These are phyloP conservation scores for Ciconia maguari DNA, from an alignment of 2,113 vertebrate species.

Conservation along the genomic window DNA sequence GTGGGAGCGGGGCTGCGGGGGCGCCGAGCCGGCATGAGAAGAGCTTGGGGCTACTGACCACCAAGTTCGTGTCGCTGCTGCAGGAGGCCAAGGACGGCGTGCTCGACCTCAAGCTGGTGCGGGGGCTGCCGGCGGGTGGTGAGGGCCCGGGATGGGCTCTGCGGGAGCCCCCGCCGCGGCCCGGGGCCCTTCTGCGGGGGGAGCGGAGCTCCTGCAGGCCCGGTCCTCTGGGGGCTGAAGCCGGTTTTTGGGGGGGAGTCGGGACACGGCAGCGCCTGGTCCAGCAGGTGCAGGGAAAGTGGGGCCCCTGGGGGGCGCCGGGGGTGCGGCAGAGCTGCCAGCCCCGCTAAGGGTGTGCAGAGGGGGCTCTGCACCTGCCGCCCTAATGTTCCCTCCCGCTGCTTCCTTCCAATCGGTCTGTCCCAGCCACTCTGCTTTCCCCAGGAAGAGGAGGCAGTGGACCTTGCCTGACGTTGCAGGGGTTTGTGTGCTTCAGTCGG, in stretches of 20 bases:
- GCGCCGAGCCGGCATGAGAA: constrained; percentile 96
- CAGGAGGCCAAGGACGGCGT: constrained; percentile 98
- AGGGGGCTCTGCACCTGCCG: neutral
- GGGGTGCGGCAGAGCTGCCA: neutral
- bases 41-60: constrained; percentile 93
- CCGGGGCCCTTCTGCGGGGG: neutral
- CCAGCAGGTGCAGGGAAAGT: neutral
- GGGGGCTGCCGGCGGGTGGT: neutral
- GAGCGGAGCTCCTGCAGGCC: neutral
- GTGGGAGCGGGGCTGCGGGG: constrained; percentile 76
- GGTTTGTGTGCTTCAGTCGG: neutral
- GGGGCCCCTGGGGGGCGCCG: neutral
- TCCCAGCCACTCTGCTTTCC: no score
- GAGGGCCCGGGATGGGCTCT: neutral
- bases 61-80: constrained; percentile 94
- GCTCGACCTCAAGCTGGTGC: constrained; percentile 92
- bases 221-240: neutral
- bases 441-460: neutral
- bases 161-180: neutral
- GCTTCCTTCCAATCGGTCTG: neutral
- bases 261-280: neutral
- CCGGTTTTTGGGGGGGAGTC: neutral
- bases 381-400: neutral
- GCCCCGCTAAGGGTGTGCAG: neutral
- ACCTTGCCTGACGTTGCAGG: neutral